Evolutionary conservation across 2,113 vertebrate genomes (phyloP).

Genomic region (Lipophrys pholis): DNA sequence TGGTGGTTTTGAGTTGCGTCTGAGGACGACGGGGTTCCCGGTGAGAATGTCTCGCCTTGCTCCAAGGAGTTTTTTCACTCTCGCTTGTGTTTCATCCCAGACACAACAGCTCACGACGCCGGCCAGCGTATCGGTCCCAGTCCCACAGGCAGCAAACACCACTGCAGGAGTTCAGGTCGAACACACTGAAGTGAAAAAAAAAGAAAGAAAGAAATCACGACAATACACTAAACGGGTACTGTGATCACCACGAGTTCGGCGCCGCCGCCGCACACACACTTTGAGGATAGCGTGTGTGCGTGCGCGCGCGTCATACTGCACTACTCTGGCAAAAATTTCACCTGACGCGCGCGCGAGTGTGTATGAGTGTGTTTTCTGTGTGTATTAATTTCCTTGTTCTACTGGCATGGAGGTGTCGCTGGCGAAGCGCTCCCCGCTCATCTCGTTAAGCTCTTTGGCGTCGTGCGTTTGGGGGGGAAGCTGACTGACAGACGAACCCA

Average conservation of each 20-base stretch:
- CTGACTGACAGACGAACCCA: constrained; percentile 83
- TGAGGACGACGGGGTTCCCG: constrained; percentile 58
- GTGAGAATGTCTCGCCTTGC: constrained; percentile 58
- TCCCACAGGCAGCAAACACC: constrained; percentile 61
- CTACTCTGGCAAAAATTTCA: constrained; percentile 81
- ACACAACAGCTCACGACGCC: constrained; percentile 67
- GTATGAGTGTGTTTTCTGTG: constrained; percentile 61
- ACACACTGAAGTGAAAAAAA: constrained; percentile 78
- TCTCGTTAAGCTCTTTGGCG: constrained; percentile 76
- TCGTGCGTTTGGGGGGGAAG: constrained; percentile 78
- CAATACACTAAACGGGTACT: constrained; percentile 86
- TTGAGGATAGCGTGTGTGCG: constrained; percentile 42
- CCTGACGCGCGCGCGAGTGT: constrained; percentile 64
- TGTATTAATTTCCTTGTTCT: constrained; percentile 66
- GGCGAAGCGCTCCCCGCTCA: constrained; percentile 73
- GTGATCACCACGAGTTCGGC: constrained; percentile 65
- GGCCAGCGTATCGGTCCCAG: constrained; percentile 63
- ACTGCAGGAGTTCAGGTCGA: constrained; percentile 81
- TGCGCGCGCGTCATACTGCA: constrained; percentile 67
- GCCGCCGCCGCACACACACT: constrained; percentile 66
- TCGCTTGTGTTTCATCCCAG: constrained; percentile 61
- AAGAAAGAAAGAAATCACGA: constrained; percentile 53
- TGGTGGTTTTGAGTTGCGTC: constrained; percentile 60
- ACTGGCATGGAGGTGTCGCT: constrained; percentile 73
- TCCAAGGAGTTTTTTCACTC: constrained; percentile 46